phyloP scores from a whole-genome alignment of 2,113 vertebrate species.

The Camelus dromedarius region DNA sequence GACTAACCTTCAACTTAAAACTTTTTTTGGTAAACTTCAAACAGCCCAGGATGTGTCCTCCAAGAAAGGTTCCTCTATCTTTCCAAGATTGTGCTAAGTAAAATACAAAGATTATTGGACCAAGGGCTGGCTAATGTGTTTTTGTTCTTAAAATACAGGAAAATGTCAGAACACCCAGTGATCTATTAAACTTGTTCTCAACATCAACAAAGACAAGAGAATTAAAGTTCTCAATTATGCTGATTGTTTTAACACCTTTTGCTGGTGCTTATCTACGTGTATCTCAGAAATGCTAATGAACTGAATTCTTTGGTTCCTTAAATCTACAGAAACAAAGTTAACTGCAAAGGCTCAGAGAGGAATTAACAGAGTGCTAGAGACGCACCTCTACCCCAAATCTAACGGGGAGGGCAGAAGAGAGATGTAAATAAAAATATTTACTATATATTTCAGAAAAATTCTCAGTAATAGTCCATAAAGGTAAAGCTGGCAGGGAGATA shows the following conservation, averaged over 20 bases:
- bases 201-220: conserved; percentile 24
- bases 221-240: neutral
- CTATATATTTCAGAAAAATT: conserved; percentile 30
- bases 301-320: conserved; percentile 15
- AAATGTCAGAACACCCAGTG: conserved; percentile 9
- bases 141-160: conserved; percentile 43
- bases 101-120: neutral
- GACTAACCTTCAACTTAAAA: neutral
- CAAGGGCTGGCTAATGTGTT: neutral
- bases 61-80: neutral
- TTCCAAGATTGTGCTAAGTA: neutral
- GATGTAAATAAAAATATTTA: conserved; percentile 37
- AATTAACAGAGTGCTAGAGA: neutral
- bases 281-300: conserved; percentile 57
- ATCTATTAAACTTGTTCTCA: conserved; percentile 42
- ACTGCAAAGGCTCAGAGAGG: conserved; percentile 47
- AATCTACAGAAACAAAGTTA: conserved; percentile 41
- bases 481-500: neutral
- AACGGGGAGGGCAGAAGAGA: neutral
- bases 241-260: conserved; percentile 10
- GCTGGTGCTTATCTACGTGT: neutral
- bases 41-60: neutral
- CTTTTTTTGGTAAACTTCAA: neutral
- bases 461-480: neutral
- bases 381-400: neutral